Conservation (phyloP, 2,113 vertebrate species). For the Gobio gobio region DNA sequence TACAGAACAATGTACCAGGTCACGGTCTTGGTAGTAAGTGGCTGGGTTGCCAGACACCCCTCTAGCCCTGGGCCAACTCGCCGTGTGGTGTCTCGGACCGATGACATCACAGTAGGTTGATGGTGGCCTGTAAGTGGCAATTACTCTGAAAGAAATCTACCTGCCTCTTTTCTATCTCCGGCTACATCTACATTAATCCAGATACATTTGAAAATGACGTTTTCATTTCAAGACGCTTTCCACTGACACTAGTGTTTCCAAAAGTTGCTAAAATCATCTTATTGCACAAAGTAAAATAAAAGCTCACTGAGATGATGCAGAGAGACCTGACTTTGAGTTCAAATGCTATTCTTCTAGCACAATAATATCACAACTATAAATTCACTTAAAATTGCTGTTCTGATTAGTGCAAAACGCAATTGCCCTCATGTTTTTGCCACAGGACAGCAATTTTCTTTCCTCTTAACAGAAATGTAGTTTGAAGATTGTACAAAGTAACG, state of each 20-base stretch:
- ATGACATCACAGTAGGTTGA: constrained; percentile 46
- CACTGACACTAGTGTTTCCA: not conserved
- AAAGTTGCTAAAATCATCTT: not conserved
- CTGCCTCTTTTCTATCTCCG: constrained; percentile 42
- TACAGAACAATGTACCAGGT: constrained; percentile 45
- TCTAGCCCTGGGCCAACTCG: constrained; percentile 73
- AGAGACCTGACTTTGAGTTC: too few relatives aligned
- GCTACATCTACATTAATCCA: not conserved
- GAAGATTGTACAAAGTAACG: too few relatives aligned
- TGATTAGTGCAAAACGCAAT: too few relatives aligned
- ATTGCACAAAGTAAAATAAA: too few relatives aligned
- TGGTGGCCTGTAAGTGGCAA: constrained; percentile 94
- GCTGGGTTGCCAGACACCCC: constrained; percentile 78
- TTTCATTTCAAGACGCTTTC: not conserved
- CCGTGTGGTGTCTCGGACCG: constrained; percentile 41
- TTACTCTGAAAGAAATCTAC: constrained; percentile 49
- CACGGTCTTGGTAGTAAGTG: constrained; percentile 93
- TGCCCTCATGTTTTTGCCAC: too few relatives aligned
- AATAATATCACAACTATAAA: not conserved
- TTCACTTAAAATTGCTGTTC: too few relatives aligned
- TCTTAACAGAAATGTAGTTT: too few relatives aligned
- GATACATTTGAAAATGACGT: not conserved
- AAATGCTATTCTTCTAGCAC: too few relatives aligned
- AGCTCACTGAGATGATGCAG: too few relatives aligned
- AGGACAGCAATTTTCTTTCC: too few relatives aligned